Base-by-base conservation (phyloP, 2,113 vertebrate species). In the Notechis scutatus region DNA sequence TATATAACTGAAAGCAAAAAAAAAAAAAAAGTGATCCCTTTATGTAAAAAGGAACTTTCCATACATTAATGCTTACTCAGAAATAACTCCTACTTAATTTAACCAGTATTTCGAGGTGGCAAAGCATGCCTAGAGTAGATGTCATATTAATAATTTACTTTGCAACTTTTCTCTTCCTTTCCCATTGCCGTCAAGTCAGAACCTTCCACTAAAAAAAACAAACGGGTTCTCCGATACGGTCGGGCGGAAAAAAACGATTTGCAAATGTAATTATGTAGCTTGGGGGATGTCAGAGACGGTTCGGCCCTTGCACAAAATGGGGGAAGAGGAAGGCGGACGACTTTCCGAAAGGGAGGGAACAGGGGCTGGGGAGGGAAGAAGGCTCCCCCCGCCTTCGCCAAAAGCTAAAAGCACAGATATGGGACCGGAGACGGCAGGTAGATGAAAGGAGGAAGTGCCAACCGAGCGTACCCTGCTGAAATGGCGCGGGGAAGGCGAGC, bases 401-500 rank as follows among this genome's bases (percentile, higher is more conserved):
- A 74, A n/a, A 34, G 14, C 14, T 29, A 34, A 74, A 34, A 34
- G 14, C 64, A 34, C 64, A 18, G n/a, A 74, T n/a, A 34, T 6
- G 64, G 64, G 14, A 74, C 64, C n/a, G n/a, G 14, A 34, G 64
- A 74, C 64, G n/a, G 64, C 18, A 15, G 64, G n/a, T 20, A 34
- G n/a, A 81, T 39, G 15, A 9, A 52, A 29, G 86, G 45, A 54
- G 0, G 29, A 26, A 4, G 24, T 45, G 94, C 95, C 94, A 89
- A 94, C 93, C 81, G 94, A 95, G 1, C 96, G 54, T 94, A 95
- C 92, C 90, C 95, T 91, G 34, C 94, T 94, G 90, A 92, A 93
- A 81, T 93, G 96, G 85, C 94, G 94, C 92, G 85, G 94, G 87
- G 96, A 96, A 55, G 95, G 95, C 1, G 96, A 96, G 56, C 96